Evolutionary conservation across 2,888 invertebrate genomes (phyloP), one percentile per base, ranked within the genome.

Genomic region (Nomada hirtipes): DNA sequence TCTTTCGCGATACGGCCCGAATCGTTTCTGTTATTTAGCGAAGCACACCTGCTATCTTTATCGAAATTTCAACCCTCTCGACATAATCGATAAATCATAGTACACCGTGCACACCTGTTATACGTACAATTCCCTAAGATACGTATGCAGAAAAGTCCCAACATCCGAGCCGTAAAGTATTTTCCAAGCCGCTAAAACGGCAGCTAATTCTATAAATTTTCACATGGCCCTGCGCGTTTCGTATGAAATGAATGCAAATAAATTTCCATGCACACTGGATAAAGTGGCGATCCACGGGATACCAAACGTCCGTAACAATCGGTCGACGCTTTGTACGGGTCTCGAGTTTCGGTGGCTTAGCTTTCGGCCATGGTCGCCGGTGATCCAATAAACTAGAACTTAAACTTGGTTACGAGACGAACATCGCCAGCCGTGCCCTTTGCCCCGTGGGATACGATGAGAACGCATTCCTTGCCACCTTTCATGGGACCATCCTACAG

Each of bases 321-420:
- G 57, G 2, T 4, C 26, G 13, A 55, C 68, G 36, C 61, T 76
- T 76, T 74, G 57, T 72, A 52, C 60, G 15, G 23, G n/a, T 53
- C 20, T 63, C 71, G 67, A 67, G 67, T 83, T 80, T 79, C 75
- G 65, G 59, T 53, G 59, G 75, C 79, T 86, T 79, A 79, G 73
- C 75, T 81, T 70, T 65, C 79, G 59, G 63, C 15, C 73, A 50
- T 55, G 74, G 76, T 65, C 67, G 55, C 61, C 77, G 47, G 61
- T 76, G 76, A 83, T 85, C 87, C 75, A 79, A 79, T 87, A 87
- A 87, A 83, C 70, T 74, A 26, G 70, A 76, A 83, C 85, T 86
- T 86, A 85, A 86, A 83, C 74, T 83, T 83, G 77, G 59, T 76
- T 70, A 76, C 70, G 70, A 79, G 79, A 57, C 29, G 57, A 55